phyloP scores from a whole-genome alignment of 2,797 vertebrate genomes.

The Syndactyla subalaris region DNA sequence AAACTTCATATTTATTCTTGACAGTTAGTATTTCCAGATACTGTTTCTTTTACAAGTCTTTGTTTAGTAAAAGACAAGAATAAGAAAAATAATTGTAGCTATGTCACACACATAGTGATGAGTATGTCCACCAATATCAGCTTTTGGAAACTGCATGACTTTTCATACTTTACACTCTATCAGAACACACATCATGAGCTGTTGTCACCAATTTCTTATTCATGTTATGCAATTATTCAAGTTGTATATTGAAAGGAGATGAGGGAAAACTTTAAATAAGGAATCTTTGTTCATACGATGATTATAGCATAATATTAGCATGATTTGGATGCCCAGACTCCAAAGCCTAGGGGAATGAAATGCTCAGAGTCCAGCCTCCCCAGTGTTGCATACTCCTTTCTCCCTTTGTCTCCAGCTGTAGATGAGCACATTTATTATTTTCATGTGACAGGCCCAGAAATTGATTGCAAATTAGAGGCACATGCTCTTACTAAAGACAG shows the following conservation, averaged over 20 bases:
- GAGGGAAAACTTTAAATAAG: background rate
- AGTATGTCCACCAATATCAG: background rate
- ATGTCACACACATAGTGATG: background rate
- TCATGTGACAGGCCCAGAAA: background rate
- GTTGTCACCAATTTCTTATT: background rate
- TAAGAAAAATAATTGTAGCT: background rate
- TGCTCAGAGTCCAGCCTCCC: background rate
- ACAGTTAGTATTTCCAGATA: background rate
- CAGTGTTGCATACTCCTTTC: background rate
- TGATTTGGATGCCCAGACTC: background rate
- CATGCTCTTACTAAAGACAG: constrained; percentile 27
- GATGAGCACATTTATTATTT: constrained; percentile 27
- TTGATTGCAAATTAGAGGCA: constrained; percentile 49
- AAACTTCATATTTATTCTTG: background rate
- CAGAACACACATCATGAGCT: background rate
- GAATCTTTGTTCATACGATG: background rate
- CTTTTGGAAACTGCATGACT: background rate
- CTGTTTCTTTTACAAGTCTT: background rate
- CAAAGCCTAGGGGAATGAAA: background rate
- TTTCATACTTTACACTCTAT: background rate
- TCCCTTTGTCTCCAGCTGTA: constrained; percentile 40
- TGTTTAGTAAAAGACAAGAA: background rate
- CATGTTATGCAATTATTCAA: background rate
- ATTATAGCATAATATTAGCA: background rate
- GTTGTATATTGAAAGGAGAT: background rate